Conservation (phyloP, 2,113 vertebrate species). For the Perca fluviatilis region DNA sequence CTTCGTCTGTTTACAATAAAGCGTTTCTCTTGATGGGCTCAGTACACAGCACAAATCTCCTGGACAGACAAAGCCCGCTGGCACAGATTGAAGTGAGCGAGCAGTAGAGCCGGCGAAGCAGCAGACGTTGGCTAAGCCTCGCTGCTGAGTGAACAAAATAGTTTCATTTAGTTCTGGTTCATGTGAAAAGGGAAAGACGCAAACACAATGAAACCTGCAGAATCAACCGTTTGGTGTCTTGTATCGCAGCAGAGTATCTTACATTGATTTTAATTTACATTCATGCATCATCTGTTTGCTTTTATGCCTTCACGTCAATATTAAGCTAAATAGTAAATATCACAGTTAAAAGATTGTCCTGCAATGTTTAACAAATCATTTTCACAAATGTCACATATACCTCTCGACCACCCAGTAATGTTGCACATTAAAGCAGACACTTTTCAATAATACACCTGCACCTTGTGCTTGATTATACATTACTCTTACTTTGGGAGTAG, state of each 20-base stretch:
- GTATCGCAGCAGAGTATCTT: slow-evolving; percentile 24
- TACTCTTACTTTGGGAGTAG: not conserved
- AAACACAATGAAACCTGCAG: slow-evolving; percentile 53
- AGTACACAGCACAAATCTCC: slow-evolving; percentile 49
- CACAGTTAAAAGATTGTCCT: not conserved
- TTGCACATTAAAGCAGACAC: not conserved
- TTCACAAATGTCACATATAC: not conserved
- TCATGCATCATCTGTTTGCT: not conserved
- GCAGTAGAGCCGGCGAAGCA: slow-evolving; percentile 47
- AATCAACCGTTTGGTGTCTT: slow-evolving; percentile 17
- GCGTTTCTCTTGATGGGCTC: slow-evolving; percentile 49
- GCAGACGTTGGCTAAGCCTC: slow-evolving; percentile 66
- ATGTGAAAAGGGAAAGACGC: slow-evolving; percentile 32
- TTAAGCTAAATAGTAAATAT: not conserved
- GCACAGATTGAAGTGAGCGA: slow-evolving; percentile 53
- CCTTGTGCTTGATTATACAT: not conserved
- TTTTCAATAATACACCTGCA: not conserved
- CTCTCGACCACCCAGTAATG: not conserved
- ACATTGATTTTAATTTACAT: slow-evolving; percentile 35
- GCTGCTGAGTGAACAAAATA: slow-evolving; percentile 62
- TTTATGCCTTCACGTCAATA: not conserved
- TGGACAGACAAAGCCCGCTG: slow-evolving; percentile 61
- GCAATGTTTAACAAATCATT: not conserved
- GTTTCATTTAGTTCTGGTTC: slow-evolving; percentile 65
- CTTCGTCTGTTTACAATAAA: slow-evolving; percentile 56